Percentiles rank a stretch among this genome's conserved stretches.
These are phyloP conservation scores for Carpatolechia fugitivella DNA, from an alignment of 2,888 invertebrate species.

Conservation along the genomic window DNA sequence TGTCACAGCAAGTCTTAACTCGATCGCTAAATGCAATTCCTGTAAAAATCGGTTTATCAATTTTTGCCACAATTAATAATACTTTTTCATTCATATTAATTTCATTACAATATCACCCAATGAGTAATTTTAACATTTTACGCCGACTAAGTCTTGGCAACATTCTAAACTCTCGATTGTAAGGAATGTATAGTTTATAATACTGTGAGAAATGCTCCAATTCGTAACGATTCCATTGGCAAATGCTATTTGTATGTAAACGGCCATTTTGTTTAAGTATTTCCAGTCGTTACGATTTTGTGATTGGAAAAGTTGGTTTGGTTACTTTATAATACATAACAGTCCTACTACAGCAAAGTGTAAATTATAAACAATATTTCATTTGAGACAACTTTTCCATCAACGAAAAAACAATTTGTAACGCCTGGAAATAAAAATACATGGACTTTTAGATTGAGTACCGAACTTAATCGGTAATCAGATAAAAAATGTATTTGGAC, in stretches of 20 bases:
- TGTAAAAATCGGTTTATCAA: slow-evolving; percentile 37
- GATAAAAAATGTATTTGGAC: no score
- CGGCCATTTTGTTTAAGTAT: neutral
- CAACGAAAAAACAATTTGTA: no score
- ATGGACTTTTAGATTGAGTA: no score
- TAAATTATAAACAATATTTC: no score
- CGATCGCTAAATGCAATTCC: slow-evolving; percentile 65
- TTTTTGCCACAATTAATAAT: slow-evolving; percentile 68
- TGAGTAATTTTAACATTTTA: slow-evolving; percentile 58
- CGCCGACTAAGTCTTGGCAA: slow-evolving; percentile 53
- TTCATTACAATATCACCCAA: slow-evolving; percentile 72
- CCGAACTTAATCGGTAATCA: no score
- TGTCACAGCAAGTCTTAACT: slow-evolving; percentile 59
- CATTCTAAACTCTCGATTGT: slow-evolving; percentile 61
- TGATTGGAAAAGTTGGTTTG: no score
- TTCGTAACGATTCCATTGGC: slow-evolving; percentile 43
- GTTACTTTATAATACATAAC: no score
- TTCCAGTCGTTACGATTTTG: neutral
- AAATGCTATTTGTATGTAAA: slow-evolving; percentile 30
- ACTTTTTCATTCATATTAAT: slow-evolving; percentile 46
- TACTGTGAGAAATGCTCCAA: slow-evolving; percentile 37
- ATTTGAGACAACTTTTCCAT: no score
- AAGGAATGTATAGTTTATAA: slow-evolving; percentile 67
- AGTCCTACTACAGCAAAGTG: no score
- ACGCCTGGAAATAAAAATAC: no score